These are phyloP conservation scores for Monodelphis domestica DNA, from an alignment of 2,797 vertebrate genomes.

Conservation along the genomic window DNA sequence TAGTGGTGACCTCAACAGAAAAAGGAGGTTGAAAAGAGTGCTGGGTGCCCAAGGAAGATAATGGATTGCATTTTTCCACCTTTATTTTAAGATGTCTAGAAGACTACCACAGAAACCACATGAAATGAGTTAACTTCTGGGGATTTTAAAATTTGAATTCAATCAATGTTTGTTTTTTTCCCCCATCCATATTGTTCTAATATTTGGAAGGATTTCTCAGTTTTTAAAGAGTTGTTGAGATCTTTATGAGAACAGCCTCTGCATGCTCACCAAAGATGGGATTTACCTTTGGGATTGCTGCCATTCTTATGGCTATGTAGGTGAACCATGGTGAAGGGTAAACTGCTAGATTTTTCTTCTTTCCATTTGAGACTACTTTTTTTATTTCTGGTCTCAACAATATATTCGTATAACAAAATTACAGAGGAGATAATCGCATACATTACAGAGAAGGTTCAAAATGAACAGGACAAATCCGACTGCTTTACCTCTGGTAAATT, in stretches of 20 bases:
- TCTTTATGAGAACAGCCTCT: not conserved
- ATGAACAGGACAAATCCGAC: not conserved
- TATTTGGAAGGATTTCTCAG: not conserved
- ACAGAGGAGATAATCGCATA: not conserved
- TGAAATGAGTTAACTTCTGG: not conserved
- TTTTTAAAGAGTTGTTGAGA: not conserved
- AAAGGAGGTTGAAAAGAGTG: too few species aligned
- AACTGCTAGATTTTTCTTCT: not conserved
- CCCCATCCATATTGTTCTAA: not conserved
- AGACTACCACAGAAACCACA: not conserved
- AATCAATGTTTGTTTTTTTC: not conserved
- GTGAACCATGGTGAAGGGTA: not conserved
- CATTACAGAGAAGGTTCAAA: not conserved
- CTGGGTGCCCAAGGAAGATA: too few species aligned
- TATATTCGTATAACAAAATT: not conserved
- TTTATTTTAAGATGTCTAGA: too few species aligned
- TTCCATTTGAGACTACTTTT: not conserved
- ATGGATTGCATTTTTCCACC: too few species aligned
- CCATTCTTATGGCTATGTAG: too few species aligned
- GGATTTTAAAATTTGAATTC: not conserved
- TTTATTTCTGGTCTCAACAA: not conserved
- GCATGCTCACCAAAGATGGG: not conserved
- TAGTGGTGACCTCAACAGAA: too few species aligned
- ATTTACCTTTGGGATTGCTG: not conserved
- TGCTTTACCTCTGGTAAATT: not conserved